A percentile compares a stretch with the other conserved stretches of the same genome.
These are phyloP conservation scores for Mycetomoellerius zeteki DNA, from an alignment of 1,140 invertebrate species.

Conservation along the genomic window DNA sequence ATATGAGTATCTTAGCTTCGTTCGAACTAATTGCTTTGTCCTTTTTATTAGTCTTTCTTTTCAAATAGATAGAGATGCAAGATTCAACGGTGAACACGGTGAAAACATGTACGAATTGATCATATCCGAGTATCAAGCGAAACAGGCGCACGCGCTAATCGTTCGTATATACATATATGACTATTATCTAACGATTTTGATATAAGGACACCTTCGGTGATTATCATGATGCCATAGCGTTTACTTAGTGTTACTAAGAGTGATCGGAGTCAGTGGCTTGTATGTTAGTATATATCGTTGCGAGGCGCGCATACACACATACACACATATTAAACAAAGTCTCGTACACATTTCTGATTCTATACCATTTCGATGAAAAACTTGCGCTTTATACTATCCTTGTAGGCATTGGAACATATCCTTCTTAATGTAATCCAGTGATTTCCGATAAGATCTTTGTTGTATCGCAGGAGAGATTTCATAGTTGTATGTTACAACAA, in stretches of 20 bases:
- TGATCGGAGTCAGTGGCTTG: conserved; percentile 53
- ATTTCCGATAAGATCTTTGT: conserved; percentile 6
- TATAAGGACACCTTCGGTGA: conserved; percentile 43
- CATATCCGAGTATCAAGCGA: conserved; percentile 75
- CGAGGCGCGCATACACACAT: not conserved
- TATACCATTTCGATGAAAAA: not conserved
- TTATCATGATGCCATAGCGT: conserved; percentile 62
- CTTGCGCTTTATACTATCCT: conserved; percentile 24
- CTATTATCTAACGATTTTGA: conserved; percentile 51
- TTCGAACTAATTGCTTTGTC: conserved; percentile 5
- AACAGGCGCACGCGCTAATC: conserved; percentile 59
- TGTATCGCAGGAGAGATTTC: not conserved
- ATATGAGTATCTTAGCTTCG: not conserved
- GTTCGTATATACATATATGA: conserved; percentile 39
- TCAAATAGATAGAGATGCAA: conserved; percentile 37
- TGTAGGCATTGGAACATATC: not conserved
- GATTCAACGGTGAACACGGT: conserved; percentile 53
- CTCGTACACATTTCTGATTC: conserved; percentile 18
- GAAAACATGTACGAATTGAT: conserved; percentile 69
- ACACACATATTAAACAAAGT: conserved; percentile 22
- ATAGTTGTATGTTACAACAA: not conserved
- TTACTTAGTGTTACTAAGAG: conserved; percentile 52
- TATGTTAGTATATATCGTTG: conserved; percentile 60
- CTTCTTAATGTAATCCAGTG: conserved; percentile 15
- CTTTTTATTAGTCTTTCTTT: not conserved